Conservation (phyloP, 2,888 invertebrate genomes). For the Ganaspis brasiliensis region DNA sequence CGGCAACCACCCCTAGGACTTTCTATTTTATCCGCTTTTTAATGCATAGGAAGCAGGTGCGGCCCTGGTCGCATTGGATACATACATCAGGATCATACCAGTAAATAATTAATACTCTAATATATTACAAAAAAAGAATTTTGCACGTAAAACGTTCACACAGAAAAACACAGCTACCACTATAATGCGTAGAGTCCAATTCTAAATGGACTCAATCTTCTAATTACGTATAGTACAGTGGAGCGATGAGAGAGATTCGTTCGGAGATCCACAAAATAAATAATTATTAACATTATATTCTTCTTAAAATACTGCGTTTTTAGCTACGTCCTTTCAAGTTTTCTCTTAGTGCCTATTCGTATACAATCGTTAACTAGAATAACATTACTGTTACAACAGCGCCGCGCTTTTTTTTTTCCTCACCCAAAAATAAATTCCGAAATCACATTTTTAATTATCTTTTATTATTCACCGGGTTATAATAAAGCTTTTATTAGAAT, state of each 20-base stretch:
- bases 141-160: slow-evolving; percentile 75
- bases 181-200: slow-evolving; percentile 65
- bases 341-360: slow-evolving; percentile 79
- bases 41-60: slow-evolving; percentile 73
- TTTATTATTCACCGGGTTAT: neutral
- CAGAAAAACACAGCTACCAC: slow-evolving; percentile 73
- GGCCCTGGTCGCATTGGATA: slow-evolving; percentile 76
- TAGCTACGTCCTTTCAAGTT: slow-evolving; percentile 63
- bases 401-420: slow-evolving; percentile 60
- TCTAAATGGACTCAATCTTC: slow-evolving; percentile 58
- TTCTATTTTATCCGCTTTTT: slow-evolving; percentile 59
- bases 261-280: slow-evolving; percentile 80
- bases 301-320: slow-evolving; percentile 78
- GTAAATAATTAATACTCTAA: slow-evolving; percentile 72
- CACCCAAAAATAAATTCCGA: slow-evolving; percentile 27
- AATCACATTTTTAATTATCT: slow-evolving; percentile 4
- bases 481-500: too few species aligned
- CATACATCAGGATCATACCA: slow-evolving; percentile 71
- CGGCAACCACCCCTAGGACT: slow-evolving; percentile 74
- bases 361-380: slow-evolving; percentile 81
- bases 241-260: slow-evolving; percentile 73
- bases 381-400: slow-evolving; percentile 75
- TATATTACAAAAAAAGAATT: slow-evolving; percentile 78
- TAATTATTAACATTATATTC: slow-evolving; percentile 79
- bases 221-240: slow-evolving; percentile 77